Evolutionary conservation across 2,113 vertebrate genomes (phyloP), one percentile per base, ranked within the genome.

Genomic region (Butorides virescens): DNA sequence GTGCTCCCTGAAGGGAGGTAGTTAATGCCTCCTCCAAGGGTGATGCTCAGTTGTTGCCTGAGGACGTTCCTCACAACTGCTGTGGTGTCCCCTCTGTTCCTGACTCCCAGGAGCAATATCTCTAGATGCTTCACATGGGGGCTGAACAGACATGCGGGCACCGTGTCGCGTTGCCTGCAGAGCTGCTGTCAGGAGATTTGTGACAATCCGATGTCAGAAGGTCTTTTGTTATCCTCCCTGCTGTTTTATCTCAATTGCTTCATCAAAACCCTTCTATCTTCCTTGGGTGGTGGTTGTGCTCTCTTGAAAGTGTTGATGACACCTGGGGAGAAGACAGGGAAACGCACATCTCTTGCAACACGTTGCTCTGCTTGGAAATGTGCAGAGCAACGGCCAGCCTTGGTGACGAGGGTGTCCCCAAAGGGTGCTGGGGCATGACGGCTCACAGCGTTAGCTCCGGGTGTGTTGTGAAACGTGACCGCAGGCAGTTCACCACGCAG

Each of bases 361-460:
- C 0, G 10, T 25, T 55, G 22, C 37, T 75, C 61, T 63, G 62
- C 86, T 67, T 67, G 68, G 83, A 84, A 72, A 56, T 32, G 42
- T 0, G 5, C 36, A 23, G 37, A 47, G 34, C 34, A 39, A 12
- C 65, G n/a, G 25, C 53, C 53, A 71, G 26, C 39, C 39, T 26
- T 0, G 1, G 20, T 75, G 68, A 84, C 2, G 23, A 47, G 30
- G n/a, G 30, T 77, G 66, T 80, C 58, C 84, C 91, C 5, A 3
- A 32, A 78, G 77, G 61, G 25, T 18, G 26, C 39, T 0, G 1
- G 73, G 34, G 7, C 26, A 3, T 17, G 36, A 36, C 42, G 1
- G 5, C 59, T 44, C 1, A 0, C 27, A 20, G 77, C 3, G 1
- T 85, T 36, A 2, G 2, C 19, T 46, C 49, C 9, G 30, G 10